A percentile compares a stretch with the other conserved stretches of the same genome.
Conservation (phyloP, 2,797 vertebrate genomes). For the Danio jaintianensis region DNA sequence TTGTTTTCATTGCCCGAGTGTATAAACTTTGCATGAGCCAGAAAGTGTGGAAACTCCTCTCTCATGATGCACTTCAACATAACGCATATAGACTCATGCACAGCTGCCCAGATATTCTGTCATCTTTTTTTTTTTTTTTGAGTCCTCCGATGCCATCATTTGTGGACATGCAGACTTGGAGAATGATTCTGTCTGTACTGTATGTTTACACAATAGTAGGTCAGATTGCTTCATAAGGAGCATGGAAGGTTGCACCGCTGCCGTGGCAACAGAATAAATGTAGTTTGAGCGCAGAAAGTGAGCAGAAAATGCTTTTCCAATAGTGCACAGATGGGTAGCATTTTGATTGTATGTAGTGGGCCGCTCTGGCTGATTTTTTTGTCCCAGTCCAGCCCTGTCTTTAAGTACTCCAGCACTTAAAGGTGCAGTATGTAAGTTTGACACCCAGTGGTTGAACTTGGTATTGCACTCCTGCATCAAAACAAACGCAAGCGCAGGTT, state of each 20-base stretch:
- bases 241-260: constrained; percentile 38
- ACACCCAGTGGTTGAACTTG: too few relatives aligned
- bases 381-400: too few relatives aligned
- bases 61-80: constrained; percentile 79
- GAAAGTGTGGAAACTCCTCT: constrained; percentile 85
- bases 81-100: constrained; percentile 66
- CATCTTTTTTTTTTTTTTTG: too few relatives aligned
- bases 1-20: constrained; percentile 91
- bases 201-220: constrained; percentile 25
- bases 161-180: constrained; percentile 11
- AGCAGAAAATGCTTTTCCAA: too few relatives aligned
- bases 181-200: constrained; percentile 14
- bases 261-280: constrained; percentile 44
- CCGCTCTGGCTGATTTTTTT: too few relatives aligned
- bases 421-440: too few relatives aligned
- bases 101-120: constrained; percentile 70
- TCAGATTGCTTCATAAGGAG: background rate
- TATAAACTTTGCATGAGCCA: constrained; percentile 83
- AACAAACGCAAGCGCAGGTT: too few relatives aligned
- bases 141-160: constrained; percentile 33
- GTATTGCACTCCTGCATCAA: too few relatives aligned
- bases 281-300: constrained; percentile 10
- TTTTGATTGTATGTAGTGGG: too few relatives aligned
- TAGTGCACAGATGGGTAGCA: too few relatives aligned
- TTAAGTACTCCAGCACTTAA: too few relatives aligned